These are phyloP conservation scores for Myrmecobius fasciatus DNA, from an alignment of 2,113 vertebrate species.

Conservation along the genomic window DNA sequence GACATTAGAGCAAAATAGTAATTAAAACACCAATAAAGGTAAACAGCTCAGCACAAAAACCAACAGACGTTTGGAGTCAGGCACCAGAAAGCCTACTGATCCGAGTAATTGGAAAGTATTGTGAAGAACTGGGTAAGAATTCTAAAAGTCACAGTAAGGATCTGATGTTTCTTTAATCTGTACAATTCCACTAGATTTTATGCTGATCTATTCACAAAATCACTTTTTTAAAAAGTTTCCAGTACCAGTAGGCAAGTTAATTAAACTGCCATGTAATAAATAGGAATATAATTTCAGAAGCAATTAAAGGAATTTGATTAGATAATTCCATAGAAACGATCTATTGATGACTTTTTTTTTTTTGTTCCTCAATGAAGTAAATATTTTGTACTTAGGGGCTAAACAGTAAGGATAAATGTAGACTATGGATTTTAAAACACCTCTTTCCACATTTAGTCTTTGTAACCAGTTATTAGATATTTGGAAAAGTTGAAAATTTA, in stretches of 20 bases:
- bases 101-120: slow-evolving; percentile 36
- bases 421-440: slow-evolving; percentile 7
- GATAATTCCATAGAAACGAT: slow-evolving; percentile 50
- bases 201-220: neutral
- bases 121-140: neutral
- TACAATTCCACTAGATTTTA: slow-evolving; percentile 23
- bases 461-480: neutral
- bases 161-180: neutral
- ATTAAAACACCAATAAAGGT: slow-evolving; percentile 74
- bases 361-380: slow-evolving; percentile 51
- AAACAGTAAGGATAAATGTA: slow-evolving; percentile 28
- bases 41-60: slow-evolving; percentile 68
- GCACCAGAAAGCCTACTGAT: slow-evolving; percentile 49
- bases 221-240: slow-evolving; percentile 15
- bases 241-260: slow-evolving; percentile 14
- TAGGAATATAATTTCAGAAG: slow-evolving; percentile 34
- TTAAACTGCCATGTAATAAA: slow-evolving; percentile 37
- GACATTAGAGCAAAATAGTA: slow-evolving; percentile 70
- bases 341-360: slow-evolving; percentile 15
- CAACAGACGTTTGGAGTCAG: slow-evolving; percentile 59
- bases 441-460: slow-evolving; percentile 37
- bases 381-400: slow-evolving; percentile 11
- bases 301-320: slow-evolving; percentile 42
- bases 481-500: slow-evolving; percentile 19
- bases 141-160: neutral